Conservation (phyloP, 2,113 vertebrate genomes). For the Halichoeres trimaculatus region DNA sequence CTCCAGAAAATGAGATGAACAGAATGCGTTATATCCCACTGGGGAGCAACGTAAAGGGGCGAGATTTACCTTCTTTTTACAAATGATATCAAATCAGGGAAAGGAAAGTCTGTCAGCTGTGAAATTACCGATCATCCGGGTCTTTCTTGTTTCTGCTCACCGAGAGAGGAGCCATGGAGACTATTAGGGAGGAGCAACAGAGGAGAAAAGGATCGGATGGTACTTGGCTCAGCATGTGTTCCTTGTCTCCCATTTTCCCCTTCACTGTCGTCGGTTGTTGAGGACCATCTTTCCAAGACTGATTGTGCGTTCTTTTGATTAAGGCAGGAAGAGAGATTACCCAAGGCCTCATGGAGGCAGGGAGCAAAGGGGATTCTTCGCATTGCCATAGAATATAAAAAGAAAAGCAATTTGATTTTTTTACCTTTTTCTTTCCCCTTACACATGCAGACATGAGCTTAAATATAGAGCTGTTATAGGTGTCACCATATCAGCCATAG, state of each 20-base stretch:
- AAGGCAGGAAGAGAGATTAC: conserved; percentile 34
- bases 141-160: conserved; percentile 79
- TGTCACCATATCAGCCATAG: conserved; percentile 6
- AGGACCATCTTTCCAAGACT: conserved; percentile 75
- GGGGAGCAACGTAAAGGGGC: conserved; percentile 60
- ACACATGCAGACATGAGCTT: conserved; percentile 19
- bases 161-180: conserved; percentile 50
- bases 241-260: conserved; percentile 49
- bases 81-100: conserved; percentile 82
- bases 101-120: conserved; percentile 82
- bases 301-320: conserved; percentile 66
- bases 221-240: conserved; percentile 76
- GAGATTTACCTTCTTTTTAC: conserved; percentile 70
- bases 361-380: not conserved
- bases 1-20: conserved; percentile 74
- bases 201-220: conserved; percentile 35
- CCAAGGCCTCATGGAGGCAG: conserved; percentile 28
- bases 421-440: not conserved
- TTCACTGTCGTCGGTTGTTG: conserved; percentile 63
- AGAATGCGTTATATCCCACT: conserved; percentile 72
- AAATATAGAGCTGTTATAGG: conserved; percentile 40
- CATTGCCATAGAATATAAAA: not conserved
- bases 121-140: conserved; percentile 87
- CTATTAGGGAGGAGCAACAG: conserved; percentile 27
- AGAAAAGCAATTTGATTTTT: not conserved